Evolutionary conservation across 2,113 vertebrate genomes (phyloP).

Genomic region (Equus przewalskii): DNA sequence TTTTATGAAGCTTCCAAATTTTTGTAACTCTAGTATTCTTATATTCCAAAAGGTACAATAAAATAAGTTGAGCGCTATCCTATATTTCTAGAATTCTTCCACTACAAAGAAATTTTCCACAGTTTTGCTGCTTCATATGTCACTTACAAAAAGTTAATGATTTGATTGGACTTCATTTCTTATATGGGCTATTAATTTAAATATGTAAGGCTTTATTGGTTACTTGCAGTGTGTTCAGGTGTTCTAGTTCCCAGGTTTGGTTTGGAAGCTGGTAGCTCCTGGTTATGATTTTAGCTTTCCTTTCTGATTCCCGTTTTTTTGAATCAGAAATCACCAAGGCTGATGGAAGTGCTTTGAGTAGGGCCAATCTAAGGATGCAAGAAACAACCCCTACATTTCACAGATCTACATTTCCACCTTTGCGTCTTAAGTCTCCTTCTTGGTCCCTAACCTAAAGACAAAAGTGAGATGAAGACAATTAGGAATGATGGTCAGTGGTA

Average conservation of each 20-base stretch:
- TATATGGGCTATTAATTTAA: constrained; percentile 17
- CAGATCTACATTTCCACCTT: background rate
- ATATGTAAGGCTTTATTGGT: background rate
- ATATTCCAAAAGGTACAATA: constrained; percentile 77
- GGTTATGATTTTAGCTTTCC: constrained; percentile 28
- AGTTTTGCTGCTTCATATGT: constrained; percentile 28
- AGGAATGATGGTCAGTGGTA: background rate
- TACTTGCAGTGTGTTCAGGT: background rate
- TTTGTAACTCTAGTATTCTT: constrained; percentile 73
- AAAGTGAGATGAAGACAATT: background rate
- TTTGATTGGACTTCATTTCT: constrained; percentile 51
- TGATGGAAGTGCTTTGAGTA: background rate
- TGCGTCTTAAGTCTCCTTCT: background rate
- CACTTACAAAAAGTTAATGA: constrained; percentile 28
- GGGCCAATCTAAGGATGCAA: background rate
- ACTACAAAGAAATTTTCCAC: constrained; percentile 73
- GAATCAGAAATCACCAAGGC: background rate
- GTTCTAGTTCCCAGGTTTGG: constrained; percentile 14
- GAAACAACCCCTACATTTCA: background rate
- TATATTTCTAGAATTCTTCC: constrained; percentile 68
- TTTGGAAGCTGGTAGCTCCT: background rate
- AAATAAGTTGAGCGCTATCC: constrained; percentile 70
- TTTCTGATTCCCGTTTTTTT: constrained; percentile 27
- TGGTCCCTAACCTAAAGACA: background rate
- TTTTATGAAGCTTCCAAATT: constrained; percentile 79